Evolutionary conservation across 2,888 invertebrate species (phyloP).

Genomic region (Cephus nigrinus): DNA sequence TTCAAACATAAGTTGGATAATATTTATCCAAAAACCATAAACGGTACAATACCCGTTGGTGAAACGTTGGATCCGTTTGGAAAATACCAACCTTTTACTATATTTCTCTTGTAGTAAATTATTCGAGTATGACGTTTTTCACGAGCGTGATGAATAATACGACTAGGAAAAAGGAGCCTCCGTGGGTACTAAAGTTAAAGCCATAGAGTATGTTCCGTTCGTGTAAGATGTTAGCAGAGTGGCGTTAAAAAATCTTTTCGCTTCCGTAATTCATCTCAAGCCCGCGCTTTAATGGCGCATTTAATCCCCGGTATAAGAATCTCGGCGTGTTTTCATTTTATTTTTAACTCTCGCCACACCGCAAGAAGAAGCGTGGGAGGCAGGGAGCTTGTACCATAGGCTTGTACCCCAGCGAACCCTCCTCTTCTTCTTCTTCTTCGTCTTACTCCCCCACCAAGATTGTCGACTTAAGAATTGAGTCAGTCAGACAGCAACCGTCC

Average conservation of each 20-base stretch:
- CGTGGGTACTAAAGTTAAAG: not conserved
- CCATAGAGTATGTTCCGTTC: not conserved
- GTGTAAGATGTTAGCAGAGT: not conserved
- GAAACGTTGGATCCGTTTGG: not conserved
- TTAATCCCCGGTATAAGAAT: conserved; percentile 3
- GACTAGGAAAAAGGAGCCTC: not conserved
- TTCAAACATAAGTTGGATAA: conserved; percentile 21
- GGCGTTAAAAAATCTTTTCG: not conserved
- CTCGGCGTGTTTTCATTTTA: not conserved
- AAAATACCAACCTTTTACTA: not conserved
- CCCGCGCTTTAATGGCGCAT: not conserved
- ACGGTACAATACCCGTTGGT: not conserved
- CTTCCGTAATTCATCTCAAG: not conserved
- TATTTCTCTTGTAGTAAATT: not conserved
- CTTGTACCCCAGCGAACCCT: not conserved
- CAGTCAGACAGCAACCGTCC: not conserved
- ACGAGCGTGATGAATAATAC: not conserved
- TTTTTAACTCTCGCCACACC: conserved; percentile 4
- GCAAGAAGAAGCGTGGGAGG: conserved; percentile 1
- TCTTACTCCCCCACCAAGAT: not conserved
- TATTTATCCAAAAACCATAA: not conserved
- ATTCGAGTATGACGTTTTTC: not conserved
- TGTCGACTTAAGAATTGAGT: not conserved
- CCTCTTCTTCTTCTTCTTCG: not conserved
- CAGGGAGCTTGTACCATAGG: not conserved